Conservation (phyloP, 2,888 invertebrate genomes). For the Lithophane semibrunnea region DNA sequence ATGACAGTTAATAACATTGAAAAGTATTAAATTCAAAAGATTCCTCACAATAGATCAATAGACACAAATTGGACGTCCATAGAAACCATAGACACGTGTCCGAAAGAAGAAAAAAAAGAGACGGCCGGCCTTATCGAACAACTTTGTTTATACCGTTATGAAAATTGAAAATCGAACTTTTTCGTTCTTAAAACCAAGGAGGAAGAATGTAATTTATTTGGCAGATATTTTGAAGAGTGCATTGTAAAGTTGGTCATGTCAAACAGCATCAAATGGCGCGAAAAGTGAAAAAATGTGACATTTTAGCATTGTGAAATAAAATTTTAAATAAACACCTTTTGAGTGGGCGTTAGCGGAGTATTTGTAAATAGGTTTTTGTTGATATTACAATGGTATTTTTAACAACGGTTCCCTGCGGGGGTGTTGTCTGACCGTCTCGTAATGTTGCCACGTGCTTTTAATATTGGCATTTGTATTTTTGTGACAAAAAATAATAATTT, state of each 20-base stretch:
- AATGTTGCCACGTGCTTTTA: slow-evolving; percentile 75
- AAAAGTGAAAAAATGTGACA: slow-evolving; percentile 86
- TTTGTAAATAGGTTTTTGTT: slow-evolving; percentile 90
- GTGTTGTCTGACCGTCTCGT: slow-evolving; percentile 67
- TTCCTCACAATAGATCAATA: slow-evolving; percentile 81
- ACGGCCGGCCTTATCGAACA: slow-evolving; percentile 67
- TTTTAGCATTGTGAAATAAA: slow-evolving; percentile 84
- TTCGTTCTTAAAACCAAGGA: slow-evolving; percentile 54
- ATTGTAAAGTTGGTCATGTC: slow-evolving; percentile 70
- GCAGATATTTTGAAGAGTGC: slow-evolving; percentile 57
- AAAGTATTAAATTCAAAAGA: slow-evolving; percentile 72
- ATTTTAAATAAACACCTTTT: slow-evolving; percentile 90
- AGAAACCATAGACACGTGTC: slow-evolving; percentile 87
- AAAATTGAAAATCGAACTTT: slow-evolving; percentile 48
- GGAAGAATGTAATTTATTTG: slow-evolving; percentile 70
- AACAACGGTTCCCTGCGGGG: slow-evolving; percentile 68
- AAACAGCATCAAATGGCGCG: slow-evolving; percentile 90
- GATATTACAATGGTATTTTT: slow-evolving; percentile 81
- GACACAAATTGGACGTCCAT: slow-evolving; percentile 86
- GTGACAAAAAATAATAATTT: slow-evolving; percentile 45
- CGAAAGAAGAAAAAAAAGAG: slow-evolving; percentile 75
- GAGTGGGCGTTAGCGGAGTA: slow-evolving; percentile 89
- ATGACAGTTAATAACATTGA: slow-evolving; percentile 67
- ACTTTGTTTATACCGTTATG: slow-evolving; percentile 30
- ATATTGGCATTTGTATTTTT: slow-evolving; percentile 59